Evolutionary conservation across 2,113 vertebrate genomes (phyloP).

Genomic region (Semicossyphus pulcher): DNA sequence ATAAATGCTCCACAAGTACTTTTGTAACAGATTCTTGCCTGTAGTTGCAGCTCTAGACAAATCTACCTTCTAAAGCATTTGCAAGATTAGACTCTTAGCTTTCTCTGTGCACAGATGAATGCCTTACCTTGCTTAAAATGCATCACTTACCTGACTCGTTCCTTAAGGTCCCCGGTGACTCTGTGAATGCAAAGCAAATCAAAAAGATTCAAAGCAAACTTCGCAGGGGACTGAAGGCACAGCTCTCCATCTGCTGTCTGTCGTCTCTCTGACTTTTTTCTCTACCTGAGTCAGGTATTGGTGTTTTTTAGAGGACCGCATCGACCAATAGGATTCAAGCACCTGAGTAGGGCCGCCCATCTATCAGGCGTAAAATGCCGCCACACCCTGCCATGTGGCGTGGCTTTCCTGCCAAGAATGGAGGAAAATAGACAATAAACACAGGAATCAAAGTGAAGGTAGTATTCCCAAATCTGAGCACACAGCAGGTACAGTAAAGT

Average conservation of each 20-base stretch:
- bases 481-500: no score
- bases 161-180: conserved; percentile 18
- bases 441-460: conserved; percentile 16
- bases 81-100: not conserved
- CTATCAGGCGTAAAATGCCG: conserved; percentile 50
- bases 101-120: conserved; percentile 9
- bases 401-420: conserved; percentile 14
- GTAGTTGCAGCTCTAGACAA: not conserved
- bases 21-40: conserved; percentile 2
- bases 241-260: conserved; percentile 48
- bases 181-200: conserved; percentile 21
- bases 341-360: conserved; percentile 69
- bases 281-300: conserved; percentile 82
- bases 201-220: conserved; percentile 11
- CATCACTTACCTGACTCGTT: conserved; percentile 63
- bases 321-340: conserved; percentile 74
- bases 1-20: conserved; percentile 9
- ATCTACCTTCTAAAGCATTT: conserved; percentile 3
- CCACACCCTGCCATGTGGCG: conserved; percentile 79
- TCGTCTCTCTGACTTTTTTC: conserved; percentile 76
- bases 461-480: conserved; percentile 16
- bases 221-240: not conserved
- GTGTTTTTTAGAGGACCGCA: conserved; percentile 70
- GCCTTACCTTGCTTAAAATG: conserved; percentile 38
- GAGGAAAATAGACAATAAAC: not conserved